phyloP scores from a whole-genome alignment of 2,797 vertebrate species.

The Galaxias olidus region DNA sequence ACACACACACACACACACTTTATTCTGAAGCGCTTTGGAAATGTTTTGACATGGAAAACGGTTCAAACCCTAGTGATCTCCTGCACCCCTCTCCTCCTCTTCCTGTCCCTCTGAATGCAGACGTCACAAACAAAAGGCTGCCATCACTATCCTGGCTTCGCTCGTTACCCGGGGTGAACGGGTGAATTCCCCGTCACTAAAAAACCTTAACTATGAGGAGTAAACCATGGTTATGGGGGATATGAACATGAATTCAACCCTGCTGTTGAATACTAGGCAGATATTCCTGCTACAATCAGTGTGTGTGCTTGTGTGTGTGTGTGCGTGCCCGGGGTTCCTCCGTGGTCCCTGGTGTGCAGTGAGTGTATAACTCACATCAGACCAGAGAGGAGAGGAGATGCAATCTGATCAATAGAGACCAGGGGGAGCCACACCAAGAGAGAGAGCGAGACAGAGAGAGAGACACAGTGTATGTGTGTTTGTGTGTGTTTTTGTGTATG shows the following conservation, averaged over 20 bases:
- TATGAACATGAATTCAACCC: constrained; percentile 51
- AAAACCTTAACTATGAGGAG: constrained; percentile 66
- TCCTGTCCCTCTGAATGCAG: constrained; percentile 29
- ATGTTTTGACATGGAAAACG: constrained; percentile 6
- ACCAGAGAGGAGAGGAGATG: constrained; percentile 48
- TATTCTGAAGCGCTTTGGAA: not conserved
- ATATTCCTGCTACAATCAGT: not conserved
- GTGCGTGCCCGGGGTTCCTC: not conserved
- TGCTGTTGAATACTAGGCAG: constrained; percentile 40
- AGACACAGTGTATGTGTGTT: constrained; percentile 12
- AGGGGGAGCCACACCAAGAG: too few species aligned
- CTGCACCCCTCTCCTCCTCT: not conserved
- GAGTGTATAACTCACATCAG: constrained; percentile 56
- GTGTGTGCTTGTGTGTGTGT: not conserved
- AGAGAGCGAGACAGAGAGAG: too few species aligned
- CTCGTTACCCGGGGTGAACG: constrained; percentile 42
- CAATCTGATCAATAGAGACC: constrained; percentile 63
- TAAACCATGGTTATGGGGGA: constrained; percentile 53
- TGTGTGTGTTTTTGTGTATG: constrained; percentile 60
- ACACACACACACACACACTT: not conserved
- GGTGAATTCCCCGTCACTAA: constrained; percentile 54
- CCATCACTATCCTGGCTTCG: constrained; percentile 53
- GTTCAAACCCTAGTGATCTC: too few species aligned
- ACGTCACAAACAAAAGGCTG: constrained; percentile 45
- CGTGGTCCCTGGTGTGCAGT: constrained; percentile 38